Evolutionary conservation across 2,113 vertebrate species (phyloP).

Genomic region (Megaceryle torquata): DNA sequence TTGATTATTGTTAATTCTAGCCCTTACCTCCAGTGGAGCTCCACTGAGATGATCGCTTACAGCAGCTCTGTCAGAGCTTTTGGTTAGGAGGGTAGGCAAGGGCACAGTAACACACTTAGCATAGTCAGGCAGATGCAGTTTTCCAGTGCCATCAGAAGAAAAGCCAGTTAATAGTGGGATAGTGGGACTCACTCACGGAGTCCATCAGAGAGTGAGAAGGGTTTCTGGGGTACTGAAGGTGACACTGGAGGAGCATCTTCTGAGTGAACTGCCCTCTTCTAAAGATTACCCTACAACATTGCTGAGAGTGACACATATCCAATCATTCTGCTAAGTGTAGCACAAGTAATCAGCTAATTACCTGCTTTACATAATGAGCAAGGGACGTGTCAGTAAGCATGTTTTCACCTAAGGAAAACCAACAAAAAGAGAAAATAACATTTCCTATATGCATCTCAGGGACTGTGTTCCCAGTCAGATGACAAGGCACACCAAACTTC

Average conservation of each 20-base stretch:
- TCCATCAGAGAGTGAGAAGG: neutral
- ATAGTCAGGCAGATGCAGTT: neutral
- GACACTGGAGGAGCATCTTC: neutral
- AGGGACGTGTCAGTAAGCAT: neutral
- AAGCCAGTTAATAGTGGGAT: neutral
- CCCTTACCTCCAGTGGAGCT: neutral
- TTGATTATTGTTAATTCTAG: neutral
- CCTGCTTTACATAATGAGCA: neutral
- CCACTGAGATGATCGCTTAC: neutral
- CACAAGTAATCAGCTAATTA: conserved; percentile 14
- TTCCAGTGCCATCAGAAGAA: neutral
- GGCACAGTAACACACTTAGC: neutral
- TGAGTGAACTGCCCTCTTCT: neutral
- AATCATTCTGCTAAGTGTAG: neutral
- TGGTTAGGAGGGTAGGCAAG: neutral
- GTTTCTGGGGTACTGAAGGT: neutral
- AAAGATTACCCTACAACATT: neutral
- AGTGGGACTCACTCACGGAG: neutral
- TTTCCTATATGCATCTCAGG: neutral
- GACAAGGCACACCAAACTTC: neutral
- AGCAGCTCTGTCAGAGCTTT: neutral
- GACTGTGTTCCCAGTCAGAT: neutral
- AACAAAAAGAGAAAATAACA: neutral
- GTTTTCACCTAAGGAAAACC: neutral
- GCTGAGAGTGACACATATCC: neutral